A percentile compares a stretch with the other conserved stretches of the same genome.
These are phyloP conservation scores for Drosophila barbarae DNA, from an alignment of 2,888 invertebrate genomes.

Conservation along the genomic window DNA sequence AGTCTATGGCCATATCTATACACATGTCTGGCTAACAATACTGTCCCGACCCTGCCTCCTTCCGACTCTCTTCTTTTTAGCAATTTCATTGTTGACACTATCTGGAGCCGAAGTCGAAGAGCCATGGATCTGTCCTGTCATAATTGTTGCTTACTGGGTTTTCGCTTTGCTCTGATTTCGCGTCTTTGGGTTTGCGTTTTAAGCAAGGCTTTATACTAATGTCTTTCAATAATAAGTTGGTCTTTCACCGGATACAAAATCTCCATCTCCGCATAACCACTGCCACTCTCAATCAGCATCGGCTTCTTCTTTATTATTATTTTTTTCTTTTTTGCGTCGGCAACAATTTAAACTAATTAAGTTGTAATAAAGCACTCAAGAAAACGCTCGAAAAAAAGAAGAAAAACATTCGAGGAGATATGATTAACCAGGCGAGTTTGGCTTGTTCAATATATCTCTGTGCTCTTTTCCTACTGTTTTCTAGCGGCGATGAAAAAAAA, in stretches of 20 bases:
- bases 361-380: conserved; percentile 73
- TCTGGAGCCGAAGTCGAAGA: conserved; percentile 12
- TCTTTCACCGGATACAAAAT: conserved; percentile 66
- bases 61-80: conserved; percentile 53
- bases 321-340: conserved; percentile 40
- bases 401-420: conserved; percentile 41
- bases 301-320: conserved; percentile 32
- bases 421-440: conserved; percentile 54
- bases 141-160: conserved; percentile 62
- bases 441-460: conserved; percentile 48
- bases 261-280: background rate
- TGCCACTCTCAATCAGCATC: conserved; percentile 24
- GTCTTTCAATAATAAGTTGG: background rate
- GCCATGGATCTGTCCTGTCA: conserved; percentile 67
- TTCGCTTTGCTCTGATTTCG: conserved; percentile 26
- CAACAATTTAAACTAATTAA: conserved; percentile 76
- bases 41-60: conserved; percentile 2
- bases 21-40: conserved; percentile 32
- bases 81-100: conserved; percentile 76
- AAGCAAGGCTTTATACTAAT: background rate
- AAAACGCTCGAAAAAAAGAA: conserved; percentile 40
- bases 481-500: conserved; percentile 23
- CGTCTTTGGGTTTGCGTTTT: background rate
- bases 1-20: conserved; percentile 24
- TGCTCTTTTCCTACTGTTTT: conserved; percentile 45